These are phyloP conservation scores for Microchirus variegatus DNA, from an alignment of 2,797 vertebrate genomes.

Conservation along the genomic window DNA sequence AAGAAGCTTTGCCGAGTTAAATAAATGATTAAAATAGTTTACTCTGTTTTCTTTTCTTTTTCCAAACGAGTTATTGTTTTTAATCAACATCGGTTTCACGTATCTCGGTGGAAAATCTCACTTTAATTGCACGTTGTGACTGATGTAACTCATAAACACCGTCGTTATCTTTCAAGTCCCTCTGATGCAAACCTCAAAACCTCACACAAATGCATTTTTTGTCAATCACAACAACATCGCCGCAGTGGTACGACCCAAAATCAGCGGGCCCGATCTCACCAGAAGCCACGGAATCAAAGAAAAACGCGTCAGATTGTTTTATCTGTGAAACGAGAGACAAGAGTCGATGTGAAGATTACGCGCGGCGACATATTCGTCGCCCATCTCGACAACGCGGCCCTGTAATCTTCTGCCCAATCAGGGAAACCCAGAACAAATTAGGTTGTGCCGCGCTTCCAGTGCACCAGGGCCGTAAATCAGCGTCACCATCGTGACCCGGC, in stretches of 20 bases:
- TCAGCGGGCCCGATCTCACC: constrained; percentile 25
- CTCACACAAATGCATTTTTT: too few species aligned
- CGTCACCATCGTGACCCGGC: constrained; percentile 19
- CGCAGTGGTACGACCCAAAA: constrained; percentile 25
- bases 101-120: constrained; percentile 20
- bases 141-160: constrained; percentile 23
- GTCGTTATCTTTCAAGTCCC: constrained; percentile 21
- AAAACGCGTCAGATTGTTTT: constrained; percentile 53
- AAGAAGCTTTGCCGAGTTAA: constrained; percentile 7
- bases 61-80: constrained; percentile 15
- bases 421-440: constrained; percentile 72
- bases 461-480: constrained; percentile 65
- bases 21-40: constrained; percentile 10
- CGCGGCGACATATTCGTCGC: constrained; percentile 69
- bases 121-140: constrained; percentile 40
- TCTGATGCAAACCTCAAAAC: constrained; percentile 39
- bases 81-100: constrained; percentile 20
- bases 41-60: constrained; percentile 20
- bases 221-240: constrained; percentile 40
- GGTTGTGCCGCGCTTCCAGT: constrained; percentile 56
- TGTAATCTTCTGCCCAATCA: constrained; percentile 70
- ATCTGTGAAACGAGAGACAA: constrained; percentile 55
- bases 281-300: constrained; percentile 25
- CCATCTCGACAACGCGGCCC: constrained; percentile 39
- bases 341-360: constrained; percentile 38